These are phyloP conservation scores for Diaprepes abbreviatus DNA, from an alignment of 2,888 invertebrate genomes.

Conservation along the genomic window DNA sequence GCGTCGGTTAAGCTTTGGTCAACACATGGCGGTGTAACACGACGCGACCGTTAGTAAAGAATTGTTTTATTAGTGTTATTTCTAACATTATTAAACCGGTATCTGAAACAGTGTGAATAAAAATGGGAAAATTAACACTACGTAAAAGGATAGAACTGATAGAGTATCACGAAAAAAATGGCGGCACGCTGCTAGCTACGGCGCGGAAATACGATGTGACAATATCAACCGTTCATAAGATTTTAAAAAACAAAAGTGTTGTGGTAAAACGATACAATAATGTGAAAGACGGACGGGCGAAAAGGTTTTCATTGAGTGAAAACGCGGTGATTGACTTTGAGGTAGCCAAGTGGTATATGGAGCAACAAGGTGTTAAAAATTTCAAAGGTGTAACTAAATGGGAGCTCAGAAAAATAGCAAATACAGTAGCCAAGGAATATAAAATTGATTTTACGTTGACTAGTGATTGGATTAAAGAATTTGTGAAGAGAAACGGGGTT, in stretches of 20 bases:
- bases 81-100: not conserved
- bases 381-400: constrained; percentile 7
- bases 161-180: constrained; percentile 4
- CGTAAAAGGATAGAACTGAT: constrained; percentile 8
- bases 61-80: not conserved
- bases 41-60: not conserved
- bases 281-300: constrained; percentile 2
- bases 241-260: constrained; percentile 14
- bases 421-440: constrained; percentile 1
- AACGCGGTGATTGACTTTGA: constrained; percentile 8
- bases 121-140: not conserved
- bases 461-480: constrained; percentile 12
- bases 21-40: not conserved
- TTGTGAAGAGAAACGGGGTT: constrained; percentile 12
- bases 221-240: not conserved
- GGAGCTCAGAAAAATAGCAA: constrained; percentile 4
- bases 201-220: constrained; percentile 10
- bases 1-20: not conserved
- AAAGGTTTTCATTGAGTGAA: constrained; percentile 19
- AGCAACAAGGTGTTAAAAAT: not conserved
- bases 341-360: constrained; percentile 3
- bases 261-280: constrained; percentile 10
- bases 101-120: no score
- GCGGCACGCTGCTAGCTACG: constrained; percentile 3
- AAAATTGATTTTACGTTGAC: constrained; percentile 5